A percentile compares a stretch with the other conserved stretches of the same genome.
Evolutionary conservation across 2,113 vertebrate species (phyloP).

Genomic region (Platanista minor): DNA sequence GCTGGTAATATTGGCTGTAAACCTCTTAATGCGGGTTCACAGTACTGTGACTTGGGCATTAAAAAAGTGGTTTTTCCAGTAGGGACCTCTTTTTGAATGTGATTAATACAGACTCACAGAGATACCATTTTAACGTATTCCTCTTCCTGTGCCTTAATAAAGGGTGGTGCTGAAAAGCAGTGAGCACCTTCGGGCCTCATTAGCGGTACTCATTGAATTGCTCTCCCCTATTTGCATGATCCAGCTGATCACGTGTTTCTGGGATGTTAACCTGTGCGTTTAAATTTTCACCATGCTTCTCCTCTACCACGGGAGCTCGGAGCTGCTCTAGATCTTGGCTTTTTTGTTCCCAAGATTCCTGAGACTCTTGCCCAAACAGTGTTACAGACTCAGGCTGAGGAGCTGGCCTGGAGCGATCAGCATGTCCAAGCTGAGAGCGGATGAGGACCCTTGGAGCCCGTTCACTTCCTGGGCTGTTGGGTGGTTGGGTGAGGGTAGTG

Average conservation of each 20-base stretch:
- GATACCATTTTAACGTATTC: background rate
- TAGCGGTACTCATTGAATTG: background rate
- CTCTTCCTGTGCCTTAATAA: background rate
- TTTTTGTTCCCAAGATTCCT: background rate
- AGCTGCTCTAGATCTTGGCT: background rate
- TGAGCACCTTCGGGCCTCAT: background rate
- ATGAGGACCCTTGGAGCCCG: rapidly evolving
- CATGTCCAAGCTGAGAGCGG: background rate
- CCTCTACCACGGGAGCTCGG: background rate
- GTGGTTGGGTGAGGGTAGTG: background rate
- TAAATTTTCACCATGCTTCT: background rate
- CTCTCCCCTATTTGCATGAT: background rate
- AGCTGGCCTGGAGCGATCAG: too few species aligned
- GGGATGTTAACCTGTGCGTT: background rate
- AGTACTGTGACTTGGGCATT: background rate
- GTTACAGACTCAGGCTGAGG: background rate
- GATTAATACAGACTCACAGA: background rate
- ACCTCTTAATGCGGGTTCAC: conserved; percentile 17
- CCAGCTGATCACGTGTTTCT: background rate
- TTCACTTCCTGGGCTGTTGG: background rate
- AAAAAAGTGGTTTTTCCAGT: background rate
- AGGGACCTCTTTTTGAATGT: background rate
- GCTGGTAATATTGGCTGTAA: background rate
- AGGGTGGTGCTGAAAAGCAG: rapidly evolving
- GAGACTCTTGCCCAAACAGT: background rate